Percentiles rank a stretch among this genome's conserved stretches.
Conservation (phyloP, 2,888 invertebrate species). For the Orchestes rusci region DNA sequence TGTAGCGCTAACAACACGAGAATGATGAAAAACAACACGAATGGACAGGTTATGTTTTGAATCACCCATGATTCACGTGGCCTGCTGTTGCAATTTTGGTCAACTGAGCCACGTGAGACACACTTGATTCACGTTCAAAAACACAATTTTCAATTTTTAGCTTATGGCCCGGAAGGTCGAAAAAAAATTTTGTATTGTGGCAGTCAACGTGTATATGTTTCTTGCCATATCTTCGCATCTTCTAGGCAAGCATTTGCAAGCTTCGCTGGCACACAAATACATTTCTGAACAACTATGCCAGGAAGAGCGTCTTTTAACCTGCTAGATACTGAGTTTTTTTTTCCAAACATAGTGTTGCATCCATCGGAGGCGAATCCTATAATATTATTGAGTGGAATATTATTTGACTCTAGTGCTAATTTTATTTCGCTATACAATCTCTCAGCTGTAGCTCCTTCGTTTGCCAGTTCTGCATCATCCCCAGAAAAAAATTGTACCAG, state of each 20-base stretch:
- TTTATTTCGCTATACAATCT: conserved; percentile 2
- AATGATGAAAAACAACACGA: too few relatives aligned
- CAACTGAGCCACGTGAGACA: too few relatives aligned
- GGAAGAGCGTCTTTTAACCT: conserved; percentile 31
- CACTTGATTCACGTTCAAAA: too few relatives aligned
- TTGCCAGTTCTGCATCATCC: conserved; percentile 1
- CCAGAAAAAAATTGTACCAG: too few relatives aligned
- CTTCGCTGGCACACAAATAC: conserved; percentile 35
- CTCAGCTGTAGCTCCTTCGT: conserved; percentile 3
- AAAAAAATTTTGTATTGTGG: too few relatives aligned
- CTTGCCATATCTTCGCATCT: conserved; percentile 33
- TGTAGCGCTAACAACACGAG: too few relatives aligned
- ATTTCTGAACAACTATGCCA: conserved; percentile 33
- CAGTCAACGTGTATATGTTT: conserved; percentile 31
- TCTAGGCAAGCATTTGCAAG: conserved; percentile 34
- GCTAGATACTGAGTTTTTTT: conserved; percentile 33
- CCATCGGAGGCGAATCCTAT: conserved; percentile 38
- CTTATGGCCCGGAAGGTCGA: too few relatives aligned
- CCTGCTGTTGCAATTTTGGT: too few relatives aligned
- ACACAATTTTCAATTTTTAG: too few relatives aligned
- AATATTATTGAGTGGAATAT: conserved; percentile 32
- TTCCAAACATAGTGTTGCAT: conserved; percentile 36
- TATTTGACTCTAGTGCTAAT: conserved; percentile 7
- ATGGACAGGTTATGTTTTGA: too few relatives aligned
- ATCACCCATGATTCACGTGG: too few relatives aligned